Base-by-base conservation (phyloP, 2,888 invertebrate genomes). In the Operophtera brumata region DNA sequence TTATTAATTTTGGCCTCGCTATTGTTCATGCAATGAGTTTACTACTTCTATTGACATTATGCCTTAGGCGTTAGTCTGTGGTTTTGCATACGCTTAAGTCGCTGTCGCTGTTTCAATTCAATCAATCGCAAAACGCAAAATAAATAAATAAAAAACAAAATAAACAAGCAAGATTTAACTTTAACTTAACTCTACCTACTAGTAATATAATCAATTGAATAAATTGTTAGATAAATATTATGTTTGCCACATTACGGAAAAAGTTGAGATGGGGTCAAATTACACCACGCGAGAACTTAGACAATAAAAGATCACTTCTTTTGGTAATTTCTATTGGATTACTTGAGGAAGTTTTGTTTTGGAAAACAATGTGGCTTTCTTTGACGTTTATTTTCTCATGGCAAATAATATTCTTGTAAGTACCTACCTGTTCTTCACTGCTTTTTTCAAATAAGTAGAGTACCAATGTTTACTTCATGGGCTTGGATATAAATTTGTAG, bases 271-370 rank as follows among this genome's bases (percentile, higher is more conserved):
- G 83, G 80, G 71, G 73, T 61, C 60, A 68, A 11, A 54, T 57
- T 34, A 81, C 77, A 69, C 70, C 65, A 46, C 54, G 69, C 53
- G 83, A 84, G 62, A 74, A 57, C 47, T 75, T 67, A 57, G 80
- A 75, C 59, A 72, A 64, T 50, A 75, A 76, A 52, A 70, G 70
- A 41, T 83, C 81, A 12, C 67, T 80, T 54, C 58, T 87, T 61
- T 56, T 84, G 52, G 64, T 73, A 51, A 73, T 77, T 60, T 75
- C 82, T 66, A 70, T 80, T 68, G 81, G 80, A 59, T 54, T 83
- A 67, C 72, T 88, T 71, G 86, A 90, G 75, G 84, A 89, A 76
- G 70, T 85, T 67, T 74, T 90, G 66, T 80, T 86, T 74, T 90
- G 89, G 89, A 84, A 75, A 66, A 82, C 78, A 65, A 72, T 77